Percentiles rank a stretch among this genome's conserved stretches.
Evolutionary conservation across 2,113 vertebrate genomes (phyloP).

Genomic region (Malurus elegans): DNA sequence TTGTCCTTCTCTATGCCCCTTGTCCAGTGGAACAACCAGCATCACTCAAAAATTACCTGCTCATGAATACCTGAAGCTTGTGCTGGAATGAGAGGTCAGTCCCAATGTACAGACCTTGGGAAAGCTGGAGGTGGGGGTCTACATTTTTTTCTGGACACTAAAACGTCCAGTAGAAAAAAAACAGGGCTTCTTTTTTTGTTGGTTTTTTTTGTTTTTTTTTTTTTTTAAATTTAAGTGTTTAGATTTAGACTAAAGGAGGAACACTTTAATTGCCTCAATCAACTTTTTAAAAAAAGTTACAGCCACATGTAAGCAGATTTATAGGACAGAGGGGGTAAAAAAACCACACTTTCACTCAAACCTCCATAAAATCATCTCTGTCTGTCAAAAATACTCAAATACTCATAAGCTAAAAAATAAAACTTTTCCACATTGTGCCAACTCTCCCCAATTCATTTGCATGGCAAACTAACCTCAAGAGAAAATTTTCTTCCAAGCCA

Average conservation of each 20-base stretch:
- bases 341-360: neutral
- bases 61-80: fast-evolving
- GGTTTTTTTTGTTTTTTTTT: too few species aligned
- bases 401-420: neutral
- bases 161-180: neutral
- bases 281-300: neutral
- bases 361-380: neutral
- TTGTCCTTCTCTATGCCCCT: neutral
- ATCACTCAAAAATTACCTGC: fast-evolving
- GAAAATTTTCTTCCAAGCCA: neutral
- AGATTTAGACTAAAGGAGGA: neutral
- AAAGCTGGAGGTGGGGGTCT: neutral
- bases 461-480: neutral
- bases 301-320: neutral
- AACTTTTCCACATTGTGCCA: neutral
- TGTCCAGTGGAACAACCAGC: fast-evolving
- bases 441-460: neutral
- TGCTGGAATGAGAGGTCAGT: neutral
- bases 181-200: fast-evolving
- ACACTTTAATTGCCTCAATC: neutral
- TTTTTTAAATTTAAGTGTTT: neutral
- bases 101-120: neutral
- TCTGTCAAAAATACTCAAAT: neutral
- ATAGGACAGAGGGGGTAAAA: neutral
- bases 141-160: neutral